Evolutionary conservation across 2,113 vertebrate genomes (phyloP).

Genomic region (Madoqua kirkii): DNA sequence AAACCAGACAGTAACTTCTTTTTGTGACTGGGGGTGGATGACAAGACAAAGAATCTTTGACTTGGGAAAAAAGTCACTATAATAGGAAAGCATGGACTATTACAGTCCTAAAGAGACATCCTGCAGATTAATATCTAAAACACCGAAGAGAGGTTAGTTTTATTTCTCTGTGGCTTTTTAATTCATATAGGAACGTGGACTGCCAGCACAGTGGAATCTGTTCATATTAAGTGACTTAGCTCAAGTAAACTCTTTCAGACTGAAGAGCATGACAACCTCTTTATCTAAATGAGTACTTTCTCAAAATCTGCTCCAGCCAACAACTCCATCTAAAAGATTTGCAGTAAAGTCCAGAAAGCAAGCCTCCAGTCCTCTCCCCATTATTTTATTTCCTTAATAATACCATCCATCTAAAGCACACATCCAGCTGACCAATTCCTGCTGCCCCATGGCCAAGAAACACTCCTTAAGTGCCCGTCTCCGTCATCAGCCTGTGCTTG

Average conservation of each 20-base stretch:
- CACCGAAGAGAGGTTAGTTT: neutral
- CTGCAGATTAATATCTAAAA: neutral
- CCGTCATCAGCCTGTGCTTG: slow-evolving; percentile 14
- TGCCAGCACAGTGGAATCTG: neutral
- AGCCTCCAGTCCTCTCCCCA: neutral
- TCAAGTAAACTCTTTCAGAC: neutral
- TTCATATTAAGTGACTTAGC: neutral
- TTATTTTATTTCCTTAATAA: neutral
- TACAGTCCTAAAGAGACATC: neutral
- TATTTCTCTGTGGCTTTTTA: neutral
- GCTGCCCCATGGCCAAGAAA: neutral
- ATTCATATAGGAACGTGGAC: neutral
- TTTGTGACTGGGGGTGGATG: neutral
- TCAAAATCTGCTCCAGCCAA: neutral
- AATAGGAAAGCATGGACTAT: neutral
- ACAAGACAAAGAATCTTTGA: neutral
- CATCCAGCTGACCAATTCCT: neutral
- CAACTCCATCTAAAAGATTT: neutral
- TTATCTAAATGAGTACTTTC: neutral
- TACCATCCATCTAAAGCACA: neutral
- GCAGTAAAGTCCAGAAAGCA: neutral
- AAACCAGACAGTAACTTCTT: neutral
- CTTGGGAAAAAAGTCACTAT: neutral
- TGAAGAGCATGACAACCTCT: neutral
- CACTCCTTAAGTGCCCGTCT: slow-evolving; percentile 22